Evolutionary conservation across 2,888 invertebrate species (phyloP).

Genomic region (Harpalus rubripes): DNA sequence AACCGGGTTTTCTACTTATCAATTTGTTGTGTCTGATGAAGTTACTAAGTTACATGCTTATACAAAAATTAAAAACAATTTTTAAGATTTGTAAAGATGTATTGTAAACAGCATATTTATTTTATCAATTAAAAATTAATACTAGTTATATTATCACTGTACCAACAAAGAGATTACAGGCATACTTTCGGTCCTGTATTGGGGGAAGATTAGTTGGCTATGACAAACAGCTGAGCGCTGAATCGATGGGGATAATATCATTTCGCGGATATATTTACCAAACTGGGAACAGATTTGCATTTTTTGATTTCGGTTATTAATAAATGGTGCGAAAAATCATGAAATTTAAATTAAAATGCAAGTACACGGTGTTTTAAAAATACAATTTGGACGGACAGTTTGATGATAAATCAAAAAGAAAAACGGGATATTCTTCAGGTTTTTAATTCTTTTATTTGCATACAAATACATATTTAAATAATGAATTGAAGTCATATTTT

Average conservation of each 20-base stretch:
- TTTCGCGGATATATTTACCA: slow-evolving; percentile 23
- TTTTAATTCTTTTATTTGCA: too few species aligned
- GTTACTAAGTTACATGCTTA: too few species aligned
- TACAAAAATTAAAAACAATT: too few species aligned
- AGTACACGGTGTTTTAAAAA: neutral
- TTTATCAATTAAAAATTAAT: slow-evolving; percentile 41
- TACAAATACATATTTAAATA: neutral
- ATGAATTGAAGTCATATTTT: neutral
- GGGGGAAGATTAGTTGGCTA: slow-evolving; percentile 37
- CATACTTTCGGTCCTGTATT: neutral
- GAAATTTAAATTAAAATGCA: slow-evolving; percentile 1
- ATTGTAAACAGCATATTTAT: too few species aligned
- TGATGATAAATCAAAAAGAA: neutral
- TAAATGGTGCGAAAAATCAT: neutral
- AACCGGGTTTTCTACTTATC: too few species aligned
- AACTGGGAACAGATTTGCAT: neutral
- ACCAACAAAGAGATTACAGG: slow-evolving; percentile 19
- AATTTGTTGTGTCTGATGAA: too few species aligned
- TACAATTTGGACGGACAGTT: neutral
- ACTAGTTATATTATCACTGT: slow-evolving; percentile 20
- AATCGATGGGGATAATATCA: slow-evolving; percentile 32
- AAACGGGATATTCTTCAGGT: neutral
- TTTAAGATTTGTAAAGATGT: too few species aligned
- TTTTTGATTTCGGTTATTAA: slow-evolving; percentile 10
- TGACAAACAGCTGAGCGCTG: slow-evolving; percentile 24